Base-by-base conservation (phyloP, 2,888 invertebrate genomes). In the Mellilla xanthometata region DNA sequence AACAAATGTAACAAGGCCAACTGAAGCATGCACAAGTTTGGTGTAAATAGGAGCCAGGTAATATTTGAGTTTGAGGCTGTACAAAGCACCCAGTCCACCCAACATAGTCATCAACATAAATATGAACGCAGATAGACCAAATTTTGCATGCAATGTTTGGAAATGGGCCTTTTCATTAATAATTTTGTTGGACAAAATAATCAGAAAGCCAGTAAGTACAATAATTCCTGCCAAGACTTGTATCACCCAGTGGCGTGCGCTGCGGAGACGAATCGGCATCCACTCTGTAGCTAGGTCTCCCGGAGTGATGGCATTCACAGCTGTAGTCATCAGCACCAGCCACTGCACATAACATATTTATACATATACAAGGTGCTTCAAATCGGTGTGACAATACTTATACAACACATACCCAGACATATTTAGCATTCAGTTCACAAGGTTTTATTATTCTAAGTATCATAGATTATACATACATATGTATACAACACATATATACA, bases 261-360 rank as follows among this genome's bases (percentile, higher is more conserved):
- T 87, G 41, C 84, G 68, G 23, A 88, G 63, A 31, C 87, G 68
- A 59, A 89, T 81, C 1, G 90, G 90, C 84, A 90, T 86, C 90
- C 89, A 90, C 54, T 88, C 88, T n/a, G 90, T 86, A 10, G 90
- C 89, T 29, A 83, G 62, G 53, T 90, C 90, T 11, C 89, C 89
- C 3, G 90, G 88, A 27, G 87, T 81, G 7, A 90, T 72, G 7
- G 90, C 77, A 66, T 90, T 90, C 22, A 90, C 71, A 12, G 89
- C 90, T 30, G 86, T 72, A 8, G 87, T 80, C 90, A 90, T 89
- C 22, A 90, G 57, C 34, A 90, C 59, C 50, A 87, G 57, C 90
- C 90, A 90, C 90, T 90, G 78, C 35, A 82, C 82, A 52, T 33
- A 39, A 28, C 40, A 12, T 11, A 46, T 40, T 3, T 19, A 19